Conservation (phyloP, 2,888 invertebrate species). For the Zootermopsis nevadensis region DNA sequence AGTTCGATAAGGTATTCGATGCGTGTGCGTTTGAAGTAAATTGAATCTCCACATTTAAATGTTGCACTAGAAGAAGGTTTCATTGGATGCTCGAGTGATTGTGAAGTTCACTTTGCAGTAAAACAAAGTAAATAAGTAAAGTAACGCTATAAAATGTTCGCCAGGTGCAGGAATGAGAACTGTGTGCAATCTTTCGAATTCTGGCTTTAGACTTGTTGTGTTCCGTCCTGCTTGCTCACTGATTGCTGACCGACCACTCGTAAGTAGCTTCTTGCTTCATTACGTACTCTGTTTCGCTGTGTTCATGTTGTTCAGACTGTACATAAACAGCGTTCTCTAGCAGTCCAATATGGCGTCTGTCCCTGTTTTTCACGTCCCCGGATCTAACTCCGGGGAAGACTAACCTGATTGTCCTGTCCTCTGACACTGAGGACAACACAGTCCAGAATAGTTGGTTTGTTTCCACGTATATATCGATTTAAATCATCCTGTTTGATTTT, state of each 20-base stretch:
- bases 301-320: too few relatives aligned
- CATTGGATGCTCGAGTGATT: conserved; percentile 13
- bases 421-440: too few relatives aligned
- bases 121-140: conserved; percentile 26
- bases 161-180: neutral
- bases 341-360: too few relatives aligned
- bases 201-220: neutral
- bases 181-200: neutral
- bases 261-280: too few relatives aligned
- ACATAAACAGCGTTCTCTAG: too few relatives aligned
- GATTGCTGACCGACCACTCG: neutral
- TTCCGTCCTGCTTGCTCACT: neutral
- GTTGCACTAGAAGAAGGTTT: neutral
- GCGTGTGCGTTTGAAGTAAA: neutral
- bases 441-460: too few relatives aligned
- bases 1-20: neutral
- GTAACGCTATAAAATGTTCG: conserved; percentile 1
- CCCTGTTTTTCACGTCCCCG: too few relatives aligned
- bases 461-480: too few relatives aligned
- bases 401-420: too few relatives aligned
- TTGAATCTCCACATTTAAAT: neutral
- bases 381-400: too few relatives aligned
- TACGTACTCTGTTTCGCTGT: too few relatives aligned
- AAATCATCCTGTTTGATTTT: too few relatives aligned
- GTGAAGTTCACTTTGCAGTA: conserved; percentile 10